A percentile compares a stretch with the other conserved stretches of the same genome.
Conservation (phyloP, 2,888 invertebrate species). For the Tortricodes alternella region DNA sequence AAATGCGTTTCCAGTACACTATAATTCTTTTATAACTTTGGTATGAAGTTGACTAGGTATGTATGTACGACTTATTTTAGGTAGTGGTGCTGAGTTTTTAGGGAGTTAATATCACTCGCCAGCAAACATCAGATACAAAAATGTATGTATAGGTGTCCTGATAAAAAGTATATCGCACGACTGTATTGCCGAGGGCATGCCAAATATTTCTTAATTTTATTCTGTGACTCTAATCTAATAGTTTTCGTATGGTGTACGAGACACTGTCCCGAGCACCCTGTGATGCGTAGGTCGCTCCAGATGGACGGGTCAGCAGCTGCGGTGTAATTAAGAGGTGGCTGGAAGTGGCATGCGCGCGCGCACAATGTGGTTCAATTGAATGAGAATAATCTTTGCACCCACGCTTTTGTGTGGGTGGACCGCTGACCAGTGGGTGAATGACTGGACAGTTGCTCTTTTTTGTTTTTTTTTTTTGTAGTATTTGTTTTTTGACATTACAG, state of each 20-base stretch:
- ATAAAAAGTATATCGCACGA: too few species aligned
- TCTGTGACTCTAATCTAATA: too few species aligned
- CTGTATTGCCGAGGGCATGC: too few species aligned
- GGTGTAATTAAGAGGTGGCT: constrained; percentile 81
- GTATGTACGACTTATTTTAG: background rate
- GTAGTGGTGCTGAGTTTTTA: background rate
- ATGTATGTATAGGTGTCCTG: too few species aligned
- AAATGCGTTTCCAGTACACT: background rate
- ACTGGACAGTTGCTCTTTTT: constrained; percentile 59
- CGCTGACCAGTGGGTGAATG: constrained; percentile 64
- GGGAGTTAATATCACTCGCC: too few species aligned
- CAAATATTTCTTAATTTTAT: too few species aligned
- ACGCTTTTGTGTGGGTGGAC: constrained; percentile 81
- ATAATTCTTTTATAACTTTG: background rate
- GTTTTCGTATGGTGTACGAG: background rate
- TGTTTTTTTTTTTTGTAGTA: constrained; percentile 17
- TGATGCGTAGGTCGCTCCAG: constrained; percentile 74
- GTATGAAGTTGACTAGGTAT: background rate
- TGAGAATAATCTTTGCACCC: constrained; percentile 83
- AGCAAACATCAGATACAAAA: too few species aligned
- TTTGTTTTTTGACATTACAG: background rate
- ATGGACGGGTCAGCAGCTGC: constrained; percentile 82
- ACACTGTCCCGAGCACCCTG: constrained; percentile 55
- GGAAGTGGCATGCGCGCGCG: constrained; percentile 80
- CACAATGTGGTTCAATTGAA: constrained; percentile 82